phyloP scores from a whole-genome alignment of 2,888 invertebrate species.

The Corbicula japonica region DNA sequence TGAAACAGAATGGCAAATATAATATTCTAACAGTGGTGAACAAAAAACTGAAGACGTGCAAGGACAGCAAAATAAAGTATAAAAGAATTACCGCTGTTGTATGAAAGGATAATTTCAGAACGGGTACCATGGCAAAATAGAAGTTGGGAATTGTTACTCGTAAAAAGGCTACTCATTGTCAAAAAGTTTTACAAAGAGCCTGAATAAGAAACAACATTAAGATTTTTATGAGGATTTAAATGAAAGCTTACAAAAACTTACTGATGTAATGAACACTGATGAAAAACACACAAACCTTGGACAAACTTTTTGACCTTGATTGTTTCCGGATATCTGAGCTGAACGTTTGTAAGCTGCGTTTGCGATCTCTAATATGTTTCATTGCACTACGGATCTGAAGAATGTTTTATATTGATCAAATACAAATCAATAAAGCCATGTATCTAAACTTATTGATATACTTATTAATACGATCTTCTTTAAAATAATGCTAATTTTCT shows the following conservation, averaged over 20 bases:
- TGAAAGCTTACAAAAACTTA: background rate
- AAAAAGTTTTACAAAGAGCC: background rate
- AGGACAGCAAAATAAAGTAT: too few relatives aligned
- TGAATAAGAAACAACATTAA: background rate
- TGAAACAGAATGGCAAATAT: too few relatives aligned
- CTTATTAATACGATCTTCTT: background rate
- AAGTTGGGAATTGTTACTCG: background rate
- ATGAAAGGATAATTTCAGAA: too few relatives aligned
- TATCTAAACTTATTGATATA: background rate
- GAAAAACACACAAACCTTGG: conserved; percentile 4
- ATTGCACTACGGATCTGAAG: conserved; percentile 54
- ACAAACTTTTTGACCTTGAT: conserved; percentile 21
- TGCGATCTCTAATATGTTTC: conserved; percentile 40
- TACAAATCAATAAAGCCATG: background rate
- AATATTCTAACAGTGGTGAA: too few relatives aligned
- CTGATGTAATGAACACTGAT: background rate
- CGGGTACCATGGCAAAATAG: background rate
- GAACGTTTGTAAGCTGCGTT: conserved; percentile 49
- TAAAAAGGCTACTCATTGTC: background rate
- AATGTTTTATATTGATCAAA: background rate
- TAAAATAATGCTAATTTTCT: background rate
- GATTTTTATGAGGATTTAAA: background rate
- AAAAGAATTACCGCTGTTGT: too few relatives aligned
- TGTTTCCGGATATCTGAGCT: conserved; percentile 55
- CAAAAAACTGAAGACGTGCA: too few relatives aligned